Percentiles rank a stretch among this genome's conserved stretches.
These are phyloP conservation scores for Ciconia stormi DNA, from an alignment of 2,113 vertebrate genomes.

Conservation along the genomic window DNA sequence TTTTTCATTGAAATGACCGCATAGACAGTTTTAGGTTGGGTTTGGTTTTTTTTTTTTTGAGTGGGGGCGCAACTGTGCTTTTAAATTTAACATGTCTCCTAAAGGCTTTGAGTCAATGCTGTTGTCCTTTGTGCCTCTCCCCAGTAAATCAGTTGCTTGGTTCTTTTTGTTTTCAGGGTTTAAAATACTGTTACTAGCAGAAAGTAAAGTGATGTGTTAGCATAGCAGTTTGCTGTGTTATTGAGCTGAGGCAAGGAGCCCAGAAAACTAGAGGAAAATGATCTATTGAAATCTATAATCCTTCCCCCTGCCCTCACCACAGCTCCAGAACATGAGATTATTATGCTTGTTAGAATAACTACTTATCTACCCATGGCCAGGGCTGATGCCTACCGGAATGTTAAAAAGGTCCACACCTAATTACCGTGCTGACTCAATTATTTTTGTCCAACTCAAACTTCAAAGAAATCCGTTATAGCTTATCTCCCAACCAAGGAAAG, in stretches of 20 bases:
- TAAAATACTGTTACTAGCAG: not conserved
- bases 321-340: conserved; percentile 21
- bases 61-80: not conserved
- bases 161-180: not conserved
- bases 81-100: not conserved
- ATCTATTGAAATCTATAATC: not conserved
- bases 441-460: conserved; percentile 12
- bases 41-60: not conserved
- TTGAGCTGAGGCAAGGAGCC: conserved; percentile 46
- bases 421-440: not conserved
- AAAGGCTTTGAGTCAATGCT: not conserved
- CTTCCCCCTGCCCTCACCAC: not conserved
- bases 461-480: not conserved
- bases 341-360: not conserved
- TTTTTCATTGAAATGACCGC: not conserved
- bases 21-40: not conserved
- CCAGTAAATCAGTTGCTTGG: not conserved
- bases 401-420: conserved; percentile 6
- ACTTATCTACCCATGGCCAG: not conserved
- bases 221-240: conserved; percentile 15
- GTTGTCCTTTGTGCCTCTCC: not conserved
- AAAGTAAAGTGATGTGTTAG: not conserved
- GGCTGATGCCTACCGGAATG: not conserved
- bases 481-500: not conserved
- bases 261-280: conserved; percentile 17